Evolutionary conservation across 1,140 invertebrate species (phyloP).

Genomic region (Ceratitis capitata): DNA sequence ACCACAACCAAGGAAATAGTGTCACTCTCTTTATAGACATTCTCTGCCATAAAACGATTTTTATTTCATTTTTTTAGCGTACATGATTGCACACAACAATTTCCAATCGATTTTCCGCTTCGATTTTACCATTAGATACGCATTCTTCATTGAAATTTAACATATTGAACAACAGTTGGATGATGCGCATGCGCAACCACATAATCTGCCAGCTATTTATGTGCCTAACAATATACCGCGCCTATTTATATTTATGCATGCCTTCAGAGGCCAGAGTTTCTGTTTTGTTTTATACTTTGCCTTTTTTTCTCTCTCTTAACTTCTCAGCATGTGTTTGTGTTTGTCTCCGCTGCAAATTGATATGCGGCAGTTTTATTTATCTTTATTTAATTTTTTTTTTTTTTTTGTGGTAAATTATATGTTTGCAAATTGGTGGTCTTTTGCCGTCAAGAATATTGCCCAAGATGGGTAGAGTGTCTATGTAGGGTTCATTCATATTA

Average conservation of each 20-base stretch:
- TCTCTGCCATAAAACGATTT: not conserved
- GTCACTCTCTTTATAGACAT: not conserved
- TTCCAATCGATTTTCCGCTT: constrained; percentile 16
- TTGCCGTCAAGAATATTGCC: not conserved
- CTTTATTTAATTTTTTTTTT: not conserved
- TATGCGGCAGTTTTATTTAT: not conserved
- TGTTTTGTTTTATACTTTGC: not conserved
- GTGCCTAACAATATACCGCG: not conserved
- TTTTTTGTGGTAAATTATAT: not conserved
- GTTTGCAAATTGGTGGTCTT: not conserved
- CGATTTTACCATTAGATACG: constrained; percentile 24
- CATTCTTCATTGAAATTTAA: constrained; percentile 7
- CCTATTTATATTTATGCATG: not conserved
- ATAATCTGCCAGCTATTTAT: not conserved
- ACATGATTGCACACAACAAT: not conserved
- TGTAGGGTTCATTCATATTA: too few species aligned
- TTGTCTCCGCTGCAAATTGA: not conserved
- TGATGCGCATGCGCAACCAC: constrained; percentile 14
- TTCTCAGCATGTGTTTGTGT: not conserved
- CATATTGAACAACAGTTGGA: not conserved
- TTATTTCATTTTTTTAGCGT: too few species aligned
- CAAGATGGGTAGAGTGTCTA: too few species aligned
- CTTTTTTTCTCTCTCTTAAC: not conserved
- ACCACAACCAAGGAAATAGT: not conserved
- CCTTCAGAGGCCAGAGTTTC: not conserved